These are phyloP conservation scores for Stenichneumon culpator DNA, from an alignment of 2,888 invertebrate genomes.

Conservation along the genomic window DNA sequence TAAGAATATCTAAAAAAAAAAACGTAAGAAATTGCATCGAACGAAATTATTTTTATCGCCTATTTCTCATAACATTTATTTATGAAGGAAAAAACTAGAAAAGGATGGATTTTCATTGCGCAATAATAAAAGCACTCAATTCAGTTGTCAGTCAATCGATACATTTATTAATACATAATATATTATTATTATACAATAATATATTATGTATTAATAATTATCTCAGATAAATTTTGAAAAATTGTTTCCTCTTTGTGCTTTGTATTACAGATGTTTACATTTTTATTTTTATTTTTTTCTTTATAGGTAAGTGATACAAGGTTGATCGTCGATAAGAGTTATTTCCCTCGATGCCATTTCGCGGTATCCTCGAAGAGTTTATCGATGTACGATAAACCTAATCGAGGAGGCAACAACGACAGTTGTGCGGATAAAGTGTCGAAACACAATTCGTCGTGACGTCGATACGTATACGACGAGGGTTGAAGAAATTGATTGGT, in stretches of 20 bases:
- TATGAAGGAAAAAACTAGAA: background rate
- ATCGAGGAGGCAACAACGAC: background rate
- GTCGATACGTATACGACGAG: conserved; percentile 4
- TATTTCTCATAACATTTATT: background rate
- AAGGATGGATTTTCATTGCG: conserved; percentile 1
- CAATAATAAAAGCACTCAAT: background rate
- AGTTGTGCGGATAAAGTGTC: background rate
- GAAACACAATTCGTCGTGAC: background rate
- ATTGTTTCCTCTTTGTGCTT: background rate
- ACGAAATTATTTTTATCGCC: background rate
- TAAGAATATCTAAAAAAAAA: conserved; percentile 11
- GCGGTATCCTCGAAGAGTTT: background rate
- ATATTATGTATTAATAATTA: background rate
- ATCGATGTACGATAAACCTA: background rate
- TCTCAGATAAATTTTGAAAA: background rate
- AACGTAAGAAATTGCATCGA: background rate
- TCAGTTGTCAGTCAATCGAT: background rate
- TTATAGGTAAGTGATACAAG: background rate
- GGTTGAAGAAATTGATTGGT: conserved; percentile 37
- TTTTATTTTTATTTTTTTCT: background rate
- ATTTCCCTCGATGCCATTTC: background rate
- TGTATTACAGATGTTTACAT: background rate
- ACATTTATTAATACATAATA: background rate
- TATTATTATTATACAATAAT: background rate
- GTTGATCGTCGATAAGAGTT: background rate